Percentiles rank a stretch among this genome's conserved stretches.
Conservation (phyloP, 2,113 vertebrate species). For the Pseudorasbora parva region DNA sequence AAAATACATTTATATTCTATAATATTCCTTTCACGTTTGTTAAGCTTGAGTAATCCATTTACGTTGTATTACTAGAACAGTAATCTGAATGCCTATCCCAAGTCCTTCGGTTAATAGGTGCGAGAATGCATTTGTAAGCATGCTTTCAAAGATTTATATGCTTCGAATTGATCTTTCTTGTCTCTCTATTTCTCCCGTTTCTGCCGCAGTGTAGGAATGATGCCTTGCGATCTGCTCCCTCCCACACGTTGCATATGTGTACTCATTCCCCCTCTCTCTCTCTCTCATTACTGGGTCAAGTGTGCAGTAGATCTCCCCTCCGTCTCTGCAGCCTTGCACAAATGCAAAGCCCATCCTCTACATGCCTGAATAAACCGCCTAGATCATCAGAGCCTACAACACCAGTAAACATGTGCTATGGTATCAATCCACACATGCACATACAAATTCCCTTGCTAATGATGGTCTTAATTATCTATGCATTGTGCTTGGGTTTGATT, state of each 20-base stretch:
- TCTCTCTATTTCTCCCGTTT: neutral
- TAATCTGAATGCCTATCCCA: neutral
- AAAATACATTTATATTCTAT: too few species aligned
- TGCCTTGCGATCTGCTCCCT: neutral
- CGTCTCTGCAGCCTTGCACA: slow-evolving; percentile 3
- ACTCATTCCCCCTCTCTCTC: slow-evolving; percentile 5
- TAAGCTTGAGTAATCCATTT: neutral
- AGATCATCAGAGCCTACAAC: slow-evolving; percentile 4
- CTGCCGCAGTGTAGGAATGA: slow-evolving; percentile 43
- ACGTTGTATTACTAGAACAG: neutral
- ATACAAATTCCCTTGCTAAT: slow-evolving; percentile 14
- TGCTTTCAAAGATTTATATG: slow-evolving; percentile 7
- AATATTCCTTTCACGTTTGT: neutral
- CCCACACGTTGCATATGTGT: slow-evolving; percentile 8
- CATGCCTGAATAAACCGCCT: slow-evolving; percentile 31
- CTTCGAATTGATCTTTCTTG: neutral
- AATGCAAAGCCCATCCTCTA: slow-evolving; percentile 38
- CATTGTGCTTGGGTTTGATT: neutral
- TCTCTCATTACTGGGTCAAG: slow-evolving; percentile 56
- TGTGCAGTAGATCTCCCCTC: slow-evolving; percentile 6
- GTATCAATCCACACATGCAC: neutral
- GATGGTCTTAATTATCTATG: neutral
- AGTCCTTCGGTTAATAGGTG: neutral
- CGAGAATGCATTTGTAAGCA: neutral
- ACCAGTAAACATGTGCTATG: neutral